phyloP scores from a whole-genome alignment of 2,797 vertebrate species.

The Ptychobarbus kaznakovi region DNA sequence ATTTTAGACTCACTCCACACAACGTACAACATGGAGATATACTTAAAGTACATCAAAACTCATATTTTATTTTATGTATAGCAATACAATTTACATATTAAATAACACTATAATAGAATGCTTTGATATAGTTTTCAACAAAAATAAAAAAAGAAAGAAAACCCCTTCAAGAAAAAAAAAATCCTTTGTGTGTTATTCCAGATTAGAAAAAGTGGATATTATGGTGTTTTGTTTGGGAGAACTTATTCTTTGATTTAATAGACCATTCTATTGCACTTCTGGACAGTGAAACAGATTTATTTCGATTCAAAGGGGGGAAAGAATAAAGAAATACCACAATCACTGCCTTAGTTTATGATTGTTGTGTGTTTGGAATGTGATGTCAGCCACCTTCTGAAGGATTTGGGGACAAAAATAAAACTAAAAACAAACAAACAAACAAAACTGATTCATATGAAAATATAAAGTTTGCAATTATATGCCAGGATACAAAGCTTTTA shows the following conservation, averaged over 20 bases:
- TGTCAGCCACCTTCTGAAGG: slow-evolving; percentile 80
- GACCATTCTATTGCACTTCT: slow-evolving; percentile 84
- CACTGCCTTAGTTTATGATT: slow-evolving; percentile 79
- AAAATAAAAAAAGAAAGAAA: slow-evolving; percentile 82
- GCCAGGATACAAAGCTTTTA: slow-evolving; percentile 88
- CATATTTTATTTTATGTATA: slow-evolving; percentile 99
- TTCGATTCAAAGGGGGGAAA: slow-evolving; percentile 43
- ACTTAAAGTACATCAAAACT: slow-evolving; percentile 94
- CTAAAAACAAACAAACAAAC: slow-evolving; percentile 82
- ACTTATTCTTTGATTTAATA: slow-evolving; percentile 82
- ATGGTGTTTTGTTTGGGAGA: slow-evolving; percentile 77
- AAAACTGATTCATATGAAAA: slow-evolving; percentile 92
- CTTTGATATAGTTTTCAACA: slow-evolving; percentile 94
- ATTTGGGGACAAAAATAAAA: slow-evolving; percentile 78
- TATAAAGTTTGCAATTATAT: slow-evolving; percentile 94
- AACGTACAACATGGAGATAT: slow-evolving; percentile 59
- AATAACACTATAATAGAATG: slow-evolving; percentile 98
- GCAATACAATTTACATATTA: slow-evolving; percentile 99
- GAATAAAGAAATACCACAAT: slow-evolving; percentile 81
- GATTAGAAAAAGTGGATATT: slow-evolving; percentile 85
- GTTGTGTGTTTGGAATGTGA: slow-evolving; percentile 77
- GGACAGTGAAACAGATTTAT: slow-evolving; percentile 75
- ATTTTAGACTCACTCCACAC: slow-evolving; percentile 26
- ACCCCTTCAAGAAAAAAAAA: slow-evolving; percentile 78
- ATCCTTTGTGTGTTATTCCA: slow-evolving; percentile 74